Evolutionary conservation across 2,888 invertebrate species (phyloP).

Genomic region (Bhutanitis thaidina): DNA sequence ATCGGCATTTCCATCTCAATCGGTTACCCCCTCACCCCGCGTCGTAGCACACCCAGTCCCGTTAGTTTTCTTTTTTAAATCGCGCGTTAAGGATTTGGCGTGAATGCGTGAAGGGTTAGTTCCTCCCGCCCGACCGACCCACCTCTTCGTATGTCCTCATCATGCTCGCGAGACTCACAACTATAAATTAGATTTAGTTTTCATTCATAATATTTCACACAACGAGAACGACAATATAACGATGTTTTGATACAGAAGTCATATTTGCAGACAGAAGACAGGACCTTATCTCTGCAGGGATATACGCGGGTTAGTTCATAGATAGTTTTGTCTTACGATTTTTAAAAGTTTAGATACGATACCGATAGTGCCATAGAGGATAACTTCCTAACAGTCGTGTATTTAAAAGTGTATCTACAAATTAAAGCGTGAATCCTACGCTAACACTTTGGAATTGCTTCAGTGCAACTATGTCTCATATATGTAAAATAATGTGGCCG

Average conservation of each 20-base stretch:
- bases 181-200: conserved; percentile 17
- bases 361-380: neutral
- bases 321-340: conserved; percentile 16
- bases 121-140: conserved; percentile 40
- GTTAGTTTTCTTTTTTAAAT: conserved; percentile 80
- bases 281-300: neutral
- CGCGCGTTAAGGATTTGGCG: conserved; percentile 78
- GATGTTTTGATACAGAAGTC: neutral
- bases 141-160: conserved; percentile 68
- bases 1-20: conserved; percentile 76
- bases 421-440: conserved; percentile 1
- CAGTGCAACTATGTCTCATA: conserved; percentile 75
- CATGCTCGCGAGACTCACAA: conserved; percentile 28
- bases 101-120: conserved; percentile 74
- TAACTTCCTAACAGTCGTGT: neutral
- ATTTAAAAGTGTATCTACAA: conserved; percentile 6
- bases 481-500: conserved; percentile 79
- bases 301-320: conserved; percentile 15
- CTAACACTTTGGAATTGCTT: conserved; percentile 55
- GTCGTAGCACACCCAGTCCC: conserved; percentile 39
- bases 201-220: neutral
- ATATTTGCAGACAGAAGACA: neutral
- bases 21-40: conserved; percentile 44
- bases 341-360: neutral
- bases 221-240: too few relatives aligned